A percentile compares a stretch with the other conserved stretches of the same genome.
These are phyloP conservation scores for Cyprinodon tularosa DNA, from an alignment of 2,113 vertebrate species.

Conservation along the genomic window DNA sequence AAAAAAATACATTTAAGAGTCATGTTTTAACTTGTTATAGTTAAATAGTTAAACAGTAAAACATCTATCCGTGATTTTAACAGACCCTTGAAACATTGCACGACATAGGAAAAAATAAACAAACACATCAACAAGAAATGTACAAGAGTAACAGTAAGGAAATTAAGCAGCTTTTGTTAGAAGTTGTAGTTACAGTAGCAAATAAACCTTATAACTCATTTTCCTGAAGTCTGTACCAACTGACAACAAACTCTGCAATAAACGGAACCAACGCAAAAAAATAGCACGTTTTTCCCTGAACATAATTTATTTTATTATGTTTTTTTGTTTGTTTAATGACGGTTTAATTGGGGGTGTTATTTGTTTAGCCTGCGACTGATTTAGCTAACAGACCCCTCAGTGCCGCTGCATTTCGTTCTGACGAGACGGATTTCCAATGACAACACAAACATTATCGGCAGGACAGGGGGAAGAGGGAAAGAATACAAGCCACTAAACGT, in stretches of 20 bases:
- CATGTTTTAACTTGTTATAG: too few relatives aligned
- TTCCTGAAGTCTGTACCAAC: not conserved
- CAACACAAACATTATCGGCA: not conserved
- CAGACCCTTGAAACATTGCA: too few relatives aligned
- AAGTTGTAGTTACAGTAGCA: not conserved
- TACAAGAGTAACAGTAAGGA: too few relatives aligned
- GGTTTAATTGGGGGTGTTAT: not conserved
- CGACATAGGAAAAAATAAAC: too few relatives aligned
- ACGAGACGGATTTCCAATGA: not conserved
- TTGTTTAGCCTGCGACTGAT: not conserved
- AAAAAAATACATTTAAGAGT: too few relatives aligned
- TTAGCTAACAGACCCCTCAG: not conserved
- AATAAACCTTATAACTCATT: too few relatives aligned
- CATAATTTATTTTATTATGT: not conserved
- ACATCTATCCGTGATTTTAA: too few relatives aligned
- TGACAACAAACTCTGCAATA: conserved; percentile 44
- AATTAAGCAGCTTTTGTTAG: too few relatives aligned
- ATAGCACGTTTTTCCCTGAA: not conserved
- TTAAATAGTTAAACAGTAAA: too few relatives aligned
- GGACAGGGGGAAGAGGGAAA: not conserved
- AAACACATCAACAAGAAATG: too few relatives aligned
- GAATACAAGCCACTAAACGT: not conserved
- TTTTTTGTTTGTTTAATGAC: conserved; percentile 4
- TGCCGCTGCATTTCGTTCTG: not conserved
- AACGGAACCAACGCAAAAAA: not conserved